Base-by-base conservation (phyloP, 2,888 invertebrate species). In the Macaria notata region DNA sequence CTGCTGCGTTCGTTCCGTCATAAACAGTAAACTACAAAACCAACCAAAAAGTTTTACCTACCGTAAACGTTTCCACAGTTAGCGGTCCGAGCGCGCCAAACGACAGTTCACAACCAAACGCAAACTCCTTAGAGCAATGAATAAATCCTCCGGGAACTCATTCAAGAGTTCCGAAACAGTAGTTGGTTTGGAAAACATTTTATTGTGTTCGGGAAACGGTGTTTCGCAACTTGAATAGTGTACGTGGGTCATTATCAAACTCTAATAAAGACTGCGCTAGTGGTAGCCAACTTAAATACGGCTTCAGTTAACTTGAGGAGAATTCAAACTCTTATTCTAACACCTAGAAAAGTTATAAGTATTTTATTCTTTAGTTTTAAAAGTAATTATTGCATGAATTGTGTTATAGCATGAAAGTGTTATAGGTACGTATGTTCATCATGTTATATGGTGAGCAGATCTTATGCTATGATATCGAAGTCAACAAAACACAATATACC, bases 151-250 rank as follows among this genome's bases (percentile, higher is more conserved):
- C 19, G 19, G 46, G 19, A 63, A 59, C 60, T 66, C 58, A 61
- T 68, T 63, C 58, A 66, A 66, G 61, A 67, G 63, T 71, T 68
- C 63, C 53, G 49, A 58, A 73, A 73, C 73, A 66, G 64, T 71
- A 72, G 63, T 70, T 67, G 56, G 63, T 54, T 62, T 55, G 55
- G 65, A 69, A 71, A 69, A 71, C 59, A 64, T 70, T 72, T 72
- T 72, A 71, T 72, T 61, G 65, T 59, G 42, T 62, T 65, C 53
- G 53, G 56, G 36, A 69, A 69, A 69, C 64, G 65, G 56, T 63
- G 62, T 56, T 61, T 52, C 54, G 55, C 53, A 58, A 70, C 56
- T 65, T 50, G 57, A 70, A 65, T 61, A 59, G 58, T 39, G 59
- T 61, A 65, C 56, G 57, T 58, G 54, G 59, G 61, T 61, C 62